phyloP scores from a whole-genome alignment of 1,140 invertebrate genomes.

The Neodiprion pinetum region DNA sequence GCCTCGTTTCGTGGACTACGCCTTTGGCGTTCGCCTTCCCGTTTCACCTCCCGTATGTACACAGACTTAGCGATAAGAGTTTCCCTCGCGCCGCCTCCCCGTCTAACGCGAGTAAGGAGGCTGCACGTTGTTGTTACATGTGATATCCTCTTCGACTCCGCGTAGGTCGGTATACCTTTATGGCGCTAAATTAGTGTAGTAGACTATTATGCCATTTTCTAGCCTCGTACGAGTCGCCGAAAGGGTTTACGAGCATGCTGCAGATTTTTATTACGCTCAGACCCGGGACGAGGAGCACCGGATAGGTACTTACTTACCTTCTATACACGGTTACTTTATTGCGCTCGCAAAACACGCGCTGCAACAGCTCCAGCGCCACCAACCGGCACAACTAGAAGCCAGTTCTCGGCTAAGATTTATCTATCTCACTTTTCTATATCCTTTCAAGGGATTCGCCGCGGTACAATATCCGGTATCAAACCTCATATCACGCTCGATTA shows the following conservation, averaged over 20 bases:
- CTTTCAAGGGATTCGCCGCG: background rate
- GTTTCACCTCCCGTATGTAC: background rate
- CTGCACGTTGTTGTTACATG: background rate
- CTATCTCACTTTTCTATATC: background rate
- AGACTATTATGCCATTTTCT: slow-evolving; percentile 2
- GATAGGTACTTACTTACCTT: background rate
- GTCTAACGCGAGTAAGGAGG: background rate
- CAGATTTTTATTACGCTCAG: background rate
- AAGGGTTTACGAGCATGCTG: slow-evolving; percentile 1
- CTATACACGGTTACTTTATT: background rate
- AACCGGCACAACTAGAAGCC: background rate
- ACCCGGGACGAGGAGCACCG: background rate
- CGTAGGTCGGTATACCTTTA: background rate
- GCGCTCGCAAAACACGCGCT: background rate
- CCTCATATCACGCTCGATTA: too few relatives aligned
- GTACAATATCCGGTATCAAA: background rate
- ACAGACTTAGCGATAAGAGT: background rate
- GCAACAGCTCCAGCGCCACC: background rate
- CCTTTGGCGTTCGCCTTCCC: background rate
- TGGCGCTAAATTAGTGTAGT: slow-evolving; percentile 1
- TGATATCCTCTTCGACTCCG: background rate
- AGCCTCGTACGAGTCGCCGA: background rate
- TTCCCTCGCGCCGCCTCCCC: background rate
- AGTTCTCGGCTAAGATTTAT: slow-evolving; percentile 2
- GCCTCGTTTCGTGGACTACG: background rate